Percentiles rank a stretch among this genome's conserved stretches.
Conservation (phyloP, 2,797 vertebrate species). For the Apogon talboti region DNA sequence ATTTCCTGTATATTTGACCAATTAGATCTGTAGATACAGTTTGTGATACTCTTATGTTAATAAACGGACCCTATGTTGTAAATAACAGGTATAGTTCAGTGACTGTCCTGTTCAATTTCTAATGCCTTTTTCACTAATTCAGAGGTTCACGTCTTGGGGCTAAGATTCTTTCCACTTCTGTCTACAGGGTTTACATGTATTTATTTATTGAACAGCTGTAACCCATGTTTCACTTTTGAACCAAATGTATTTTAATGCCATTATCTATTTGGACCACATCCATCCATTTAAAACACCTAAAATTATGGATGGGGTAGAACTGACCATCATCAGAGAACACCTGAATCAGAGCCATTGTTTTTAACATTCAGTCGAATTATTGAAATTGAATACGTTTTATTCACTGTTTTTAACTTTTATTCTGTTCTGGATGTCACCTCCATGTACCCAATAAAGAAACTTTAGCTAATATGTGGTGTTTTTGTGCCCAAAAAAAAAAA, state of each 20-base stretch:
- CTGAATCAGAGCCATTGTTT: background rate
- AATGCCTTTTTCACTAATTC: conserved; percentile 47
- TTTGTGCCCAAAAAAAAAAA: conserved; percentile 26
- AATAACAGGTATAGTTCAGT: conserved; percentile 27
- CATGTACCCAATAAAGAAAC: conserved; percentile 57
- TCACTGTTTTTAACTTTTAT: conserved; percentile 5
- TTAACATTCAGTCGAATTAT: background rate
- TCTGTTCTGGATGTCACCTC: conserved; percentile 33
- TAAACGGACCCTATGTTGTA: conserved; percentile 31
- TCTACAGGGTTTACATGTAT: background rate
- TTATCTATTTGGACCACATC: background rate
- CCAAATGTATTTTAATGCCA: background rate
- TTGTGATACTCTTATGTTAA: conserved; percentile 35
- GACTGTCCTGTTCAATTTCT: conserved; percentile 50
- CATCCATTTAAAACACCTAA: background rate
- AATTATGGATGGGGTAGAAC: background rate
- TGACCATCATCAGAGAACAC: background rate
- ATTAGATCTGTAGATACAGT: conserved; percentile 32
- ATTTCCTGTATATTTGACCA: conserved; percentile 12
- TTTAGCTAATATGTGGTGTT: conserved; percentile 2
- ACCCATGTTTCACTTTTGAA: conserved; percentile 7
- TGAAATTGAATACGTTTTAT: background rate
- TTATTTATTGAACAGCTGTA: conserved; percentile 51
- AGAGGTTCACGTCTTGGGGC: conserved; percentile 3
- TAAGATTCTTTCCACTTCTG: background rate